Evolutionary conservation across 2,797 vertebrate species (phyloP), one percentile per base, ranked within the genome.

Genomic region (Arrhamphus sclerolepis): DNA sequence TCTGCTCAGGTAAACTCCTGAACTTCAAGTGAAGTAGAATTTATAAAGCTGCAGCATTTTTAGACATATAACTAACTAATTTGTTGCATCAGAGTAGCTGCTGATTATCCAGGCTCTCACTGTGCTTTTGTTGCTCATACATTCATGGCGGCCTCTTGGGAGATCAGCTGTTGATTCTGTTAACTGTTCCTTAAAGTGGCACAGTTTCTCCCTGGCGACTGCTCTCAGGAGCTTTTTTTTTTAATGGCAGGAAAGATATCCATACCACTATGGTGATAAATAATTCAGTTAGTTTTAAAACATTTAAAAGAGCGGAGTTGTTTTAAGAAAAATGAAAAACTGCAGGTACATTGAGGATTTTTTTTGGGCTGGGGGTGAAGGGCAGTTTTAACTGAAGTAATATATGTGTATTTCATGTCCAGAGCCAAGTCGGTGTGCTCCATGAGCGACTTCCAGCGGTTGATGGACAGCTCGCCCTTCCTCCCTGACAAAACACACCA

Each of bases 391-490:
- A 47, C 9, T 19, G 10, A 48, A 21, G 40, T 50, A 14, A 0
- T 62, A 18, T 70, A 0, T 62, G 19, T 70, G 40, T 76, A n/a
- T 72, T 24, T 50, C 17, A 0, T 26, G 50, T 77, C 72, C 62
- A 99, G 98, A 91, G 97, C 96, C 0, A 95, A 98, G 89, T 99
- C 98, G 0, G 95, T 99, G 63, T 98, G 97, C 78, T 99, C 97
- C 82, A 99, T 99, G 98, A 99, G 96, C 0, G 98, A 99, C 87
- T 99, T 99, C 91, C 96, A 98, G 80, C 94, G 95, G 46, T 77
- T 99, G 74, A 98, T 99, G 97, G 97, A 99, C 75, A 95, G 96
- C 81, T 99, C 98, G 59, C 98, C 98, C 0, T 99, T 98, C 88
- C 94, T 99, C 66, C 97, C 98, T 0, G 96, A 98, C 83, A 98